Percentiles rank a stretch among this genome's conserved stretches.
These are phyloP conservation scores for Drosophila kambysellisi DNA, from an alignment of 2,888 invertebrate genomes.

Conservation along the genomic window DNA sequence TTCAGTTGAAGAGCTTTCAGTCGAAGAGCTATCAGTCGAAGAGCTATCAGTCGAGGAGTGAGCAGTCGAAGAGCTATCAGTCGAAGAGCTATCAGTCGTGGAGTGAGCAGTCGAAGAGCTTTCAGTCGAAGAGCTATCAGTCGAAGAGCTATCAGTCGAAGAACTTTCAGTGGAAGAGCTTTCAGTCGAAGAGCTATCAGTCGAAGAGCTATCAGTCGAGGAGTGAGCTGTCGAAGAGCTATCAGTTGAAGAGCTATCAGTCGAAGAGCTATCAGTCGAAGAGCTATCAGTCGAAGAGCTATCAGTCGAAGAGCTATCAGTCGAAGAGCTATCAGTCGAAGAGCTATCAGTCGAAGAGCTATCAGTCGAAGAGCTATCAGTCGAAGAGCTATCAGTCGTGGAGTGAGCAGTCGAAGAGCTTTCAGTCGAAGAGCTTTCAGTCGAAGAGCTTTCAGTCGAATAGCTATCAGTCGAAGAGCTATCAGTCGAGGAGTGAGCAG, in stretches of 20 bases:
- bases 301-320: background rate
- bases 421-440: no score
- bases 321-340: background rate
- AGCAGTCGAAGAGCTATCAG: no score
- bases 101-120: no score
- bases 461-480: no score
- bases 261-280: no score
- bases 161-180: background rate
- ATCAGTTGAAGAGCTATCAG: background rate
- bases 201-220: background rate
- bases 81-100: no score
- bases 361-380: background rate
- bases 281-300: background rate
- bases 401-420: background rate
- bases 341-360: background rate
- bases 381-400: background rate
- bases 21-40: background rate
- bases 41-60: background rate
- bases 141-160: background rate
- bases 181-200: background rate
- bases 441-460: no score
- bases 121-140: background rate
- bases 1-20: background rate
- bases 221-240: fast-evolving
- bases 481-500: fast-evolving